Evolutionary conservation across 2,888 invertebrate genomes (phyloP), one percentile per base, ranked within the genome.

Genomic region (Agrochola circellaris): DNA sequence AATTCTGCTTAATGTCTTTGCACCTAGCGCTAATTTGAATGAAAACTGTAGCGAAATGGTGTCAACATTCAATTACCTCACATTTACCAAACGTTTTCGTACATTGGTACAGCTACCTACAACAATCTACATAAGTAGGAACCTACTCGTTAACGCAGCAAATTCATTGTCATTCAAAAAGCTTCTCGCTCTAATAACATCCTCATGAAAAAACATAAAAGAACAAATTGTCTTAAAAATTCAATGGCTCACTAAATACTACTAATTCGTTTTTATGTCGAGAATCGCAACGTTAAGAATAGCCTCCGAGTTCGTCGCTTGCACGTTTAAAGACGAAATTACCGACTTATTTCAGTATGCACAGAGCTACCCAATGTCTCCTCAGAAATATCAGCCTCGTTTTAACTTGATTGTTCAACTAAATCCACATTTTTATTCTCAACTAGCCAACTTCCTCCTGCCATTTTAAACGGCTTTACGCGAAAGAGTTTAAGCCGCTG

Each of bases 341-440:
- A 86, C 88, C 68, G 68, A 77, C 77, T 81, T 82, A 81, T 81
- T 74, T 88, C 82, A 86, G 80, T 78, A 86, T 89, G 81, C 88
- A 84, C 71, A 72, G 69, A 77, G 72, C 68, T 81, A 80, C 66
- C 72, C 42, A 56, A 82, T 69, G 60, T 56, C 61, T 80, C 23
- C 64, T 79, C 71, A 69, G 66, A 70, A 72, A 80, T 81, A 83
- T 81, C 66, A 74, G 68, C 23, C 54, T 61, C 73, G n/a, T 81
- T 81, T 60, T 48, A 73, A 69, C 70, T 70, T 77, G 64, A 80
- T 72, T 88, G 77, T 51, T 38, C 64, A 70, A 79, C 73, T 73
- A 70, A 75, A 80, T 78, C 70, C 71, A 73, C 73, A 77, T 23
- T 77, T 66, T 79, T 78, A 75, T 76, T 62, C 68, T 15, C 17